Evolutionary conservation across 2,888 invertebrate species (phyloP), one percentile per base, ranked within the genome.

Genomic region (Crematogaster levior): DNA sequence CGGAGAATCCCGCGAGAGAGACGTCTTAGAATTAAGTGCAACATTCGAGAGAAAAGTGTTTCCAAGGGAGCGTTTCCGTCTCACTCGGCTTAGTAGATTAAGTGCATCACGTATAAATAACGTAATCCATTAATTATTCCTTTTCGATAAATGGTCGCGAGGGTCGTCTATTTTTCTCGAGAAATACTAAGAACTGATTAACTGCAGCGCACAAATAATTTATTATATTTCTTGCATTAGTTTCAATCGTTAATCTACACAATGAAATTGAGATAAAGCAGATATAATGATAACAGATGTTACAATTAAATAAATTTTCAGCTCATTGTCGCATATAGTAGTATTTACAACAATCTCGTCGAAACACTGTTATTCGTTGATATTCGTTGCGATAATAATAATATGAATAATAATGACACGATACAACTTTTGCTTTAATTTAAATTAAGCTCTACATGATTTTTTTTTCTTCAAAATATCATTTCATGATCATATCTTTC

Each of bases 1-100:
- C 37, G 37, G 10, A 3, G 1, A 3, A 75, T 68, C 46, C 18
- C 40, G 30, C 18, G 18, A 15, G 63, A 15, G 63, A 43, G 53
- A 40, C 40, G 27, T 40, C 27, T 46, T 30, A 10, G 70, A 68
- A 56, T 66, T 65, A 65, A 75, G 66, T 53, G 40, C 40, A 37
- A 37, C 51, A 65, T 65, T 65, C 37, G 63, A 74, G 12, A 24
- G n/a, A 51, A 48, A 61, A 48, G 21, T 30, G 73, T 74, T 74
- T 74, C 24, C 40, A 30, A 15, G 15, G 5, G 46, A 27, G n/a
- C 53, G 40, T 66, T 53, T 66, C 6, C 43, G 24, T 60, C 21
- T 77, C 27, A 40, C 18, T 30, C 15, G 30, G 4, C 21, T 24
- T 3, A 30, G 15, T 43, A 53, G 21, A 77, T 77, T 68, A 77